phyloP scores from a whole-genome alignment of 2,113 vertebrate species.

The Antechinus flavipes region DNA sequence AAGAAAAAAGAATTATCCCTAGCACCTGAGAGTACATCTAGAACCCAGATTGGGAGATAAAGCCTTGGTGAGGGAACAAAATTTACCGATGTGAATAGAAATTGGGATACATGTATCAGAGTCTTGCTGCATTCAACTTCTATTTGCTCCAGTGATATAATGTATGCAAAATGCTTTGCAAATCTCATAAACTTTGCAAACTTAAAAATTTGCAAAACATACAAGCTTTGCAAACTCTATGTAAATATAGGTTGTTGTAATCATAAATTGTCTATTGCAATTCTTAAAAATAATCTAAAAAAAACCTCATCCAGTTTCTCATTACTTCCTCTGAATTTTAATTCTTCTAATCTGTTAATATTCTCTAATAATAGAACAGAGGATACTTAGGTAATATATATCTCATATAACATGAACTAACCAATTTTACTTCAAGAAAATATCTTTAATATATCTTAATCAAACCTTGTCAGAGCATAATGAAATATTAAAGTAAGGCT shows the following conservation, averaged over 20 bases:
- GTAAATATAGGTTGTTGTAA: not conserved
- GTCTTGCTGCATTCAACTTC: not conserved
- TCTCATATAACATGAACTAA: not conserved
- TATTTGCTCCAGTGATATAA: not conserved
- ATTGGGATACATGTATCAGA: not conserved
- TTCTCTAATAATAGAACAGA: slow-evolving; percentile 35
- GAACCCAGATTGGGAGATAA: not conserved
- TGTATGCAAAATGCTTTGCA: not conserved
- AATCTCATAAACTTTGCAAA: not conserved
- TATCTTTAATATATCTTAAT: slow-evolving; percentile 1
- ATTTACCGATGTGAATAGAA: not conserved
- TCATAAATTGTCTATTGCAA: not conserved
- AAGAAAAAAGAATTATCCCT: not conserved
- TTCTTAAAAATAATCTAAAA: not conserved
- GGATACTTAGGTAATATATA: slow-evolving; percentile 5
- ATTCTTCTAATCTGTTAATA: slow-evolving; percentile 37
- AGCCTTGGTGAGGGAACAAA: not conserved
- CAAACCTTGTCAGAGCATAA: slow-evolving; percentile 12
- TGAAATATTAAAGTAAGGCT: not conserved
- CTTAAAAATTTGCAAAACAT: not conserved
- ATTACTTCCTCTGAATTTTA: slow-evolving; percentile 19
- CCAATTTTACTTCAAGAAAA: not conserved
- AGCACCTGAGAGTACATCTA: not conserved
- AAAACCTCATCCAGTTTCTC: not conserved
- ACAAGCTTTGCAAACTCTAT: not conserved